phyloP scores from a whole-genome alignment of 2,797 vertebrate genomes.

The Peromyscus melanophrys region DNA sequence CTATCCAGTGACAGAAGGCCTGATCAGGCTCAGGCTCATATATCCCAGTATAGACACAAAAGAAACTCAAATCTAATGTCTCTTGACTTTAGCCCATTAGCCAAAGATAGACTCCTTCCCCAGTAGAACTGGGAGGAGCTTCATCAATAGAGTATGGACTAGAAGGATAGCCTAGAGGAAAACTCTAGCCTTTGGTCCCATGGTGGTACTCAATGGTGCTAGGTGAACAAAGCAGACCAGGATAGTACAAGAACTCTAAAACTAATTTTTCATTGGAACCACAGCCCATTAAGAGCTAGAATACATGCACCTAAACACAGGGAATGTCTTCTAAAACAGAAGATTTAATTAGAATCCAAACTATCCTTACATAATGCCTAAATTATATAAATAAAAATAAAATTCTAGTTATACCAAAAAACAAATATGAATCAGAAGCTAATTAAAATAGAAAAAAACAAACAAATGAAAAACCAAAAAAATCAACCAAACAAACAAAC shows the following conservation, averaged over 20 bases:
- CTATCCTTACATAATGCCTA: slow-evolving; percentile 18
- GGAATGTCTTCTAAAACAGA: slow-evolving; percentile 28
- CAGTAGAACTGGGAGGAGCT: neutral
- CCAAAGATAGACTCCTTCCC: slow-evolving; percentile 6
- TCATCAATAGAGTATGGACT: slow-evolving; percentile 2
- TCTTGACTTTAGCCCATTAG: neutral
- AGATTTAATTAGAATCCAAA: slow-evolving; percentile 53
- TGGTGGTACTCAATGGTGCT: neutral
- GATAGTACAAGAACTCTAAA: slow-evolving; percentile 39
- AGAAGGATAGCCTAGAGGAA: neutral
- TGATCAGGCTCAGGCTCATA: neutral
- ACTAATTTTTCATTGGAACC: slow-evolving; percentile 49
- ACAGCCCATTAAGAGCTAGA: neutral
- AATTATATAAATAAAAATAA: slow-evolving; percentile 71
- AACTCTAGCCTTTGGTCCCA: neutral
- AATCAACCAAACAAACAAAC: too few species aligned
- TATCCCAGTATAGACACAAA: slow-evolving; percentile 14
- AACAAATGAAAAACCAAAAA: neutral
- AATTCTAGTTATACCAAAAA: slow-evolving; percentile 50
- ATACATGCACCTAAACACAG: neutral
- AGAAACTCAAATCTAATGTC: neutral
- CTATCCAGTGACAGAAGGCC: neutral
- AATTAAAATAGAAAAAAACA: neutral
- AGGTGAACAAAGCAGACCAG: slow-evolving; percentile 50
- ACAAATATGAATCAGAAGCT: too few species aligned